Conservation (phyloP, 2,888 invertebrate genomes). For the Nemotelus nigrinus region DNA sequence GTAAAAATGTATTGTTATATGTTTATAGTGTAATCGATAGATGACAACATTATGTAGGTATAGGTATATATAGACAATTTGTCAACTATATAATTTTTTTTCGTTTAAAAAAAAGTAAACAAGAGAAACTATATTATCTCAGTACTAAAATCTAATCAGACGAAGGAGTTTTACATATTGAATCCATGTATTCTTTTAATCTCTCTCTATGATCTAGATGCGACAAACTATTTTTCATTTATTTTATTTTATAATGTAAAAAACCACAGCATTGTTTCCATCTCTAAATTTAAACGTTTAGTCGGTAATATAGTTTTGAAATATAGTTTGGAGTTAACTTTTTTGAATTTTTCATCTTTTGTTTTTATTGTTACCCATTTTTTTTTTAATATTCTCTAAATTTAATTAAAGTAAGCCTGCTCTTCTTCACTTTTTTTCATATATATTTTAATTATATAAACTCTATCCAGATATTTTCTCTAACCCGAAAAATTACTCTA, state of each 20-base stretch:
- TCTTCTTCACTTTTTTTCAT: conserved; percentile 3
- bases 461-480: neutral
- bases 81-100: no score
- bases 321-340: conserved; percentile 32
- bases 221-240: conserved; percentile 38
- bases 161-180: conserved; percentile 29
- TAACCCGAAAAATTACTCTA: conserved; percentile 47
- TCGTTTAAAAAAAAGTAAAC: conserved; percentile 13
- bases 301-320: conserved; percentile 30
- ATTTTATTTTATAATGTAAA: conserved; percentile 32
- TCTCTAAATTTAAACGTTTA: conserved; percentile 41
- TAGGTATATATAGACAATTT: no score
- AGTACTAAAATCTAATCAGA: conserved; percentile 44
- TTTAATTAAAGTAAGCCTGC: conserved; percentile 44
- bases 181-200: conserved; percentile 1
- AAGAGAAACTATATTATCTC: conserved; percentile 4
- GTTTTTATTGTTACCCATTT: neutral
- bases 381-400: conserved; percentile 19
- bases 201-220: conserved; percentile 13
- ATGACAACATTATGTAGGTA: neutral
- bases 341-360: conserved; percentile 39
- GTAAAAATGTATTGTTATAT: neutral
- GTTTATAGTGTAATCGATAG: conserved; percentile 22
- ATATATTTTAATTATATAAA: neutral
- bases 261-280: conserved; percentile 41